These are phyloP conservation scores for Aspidoscelis tigris DNA, from an alignment of 2,113 vertebrate genomes.

Conservation along the genomic window DNA sequence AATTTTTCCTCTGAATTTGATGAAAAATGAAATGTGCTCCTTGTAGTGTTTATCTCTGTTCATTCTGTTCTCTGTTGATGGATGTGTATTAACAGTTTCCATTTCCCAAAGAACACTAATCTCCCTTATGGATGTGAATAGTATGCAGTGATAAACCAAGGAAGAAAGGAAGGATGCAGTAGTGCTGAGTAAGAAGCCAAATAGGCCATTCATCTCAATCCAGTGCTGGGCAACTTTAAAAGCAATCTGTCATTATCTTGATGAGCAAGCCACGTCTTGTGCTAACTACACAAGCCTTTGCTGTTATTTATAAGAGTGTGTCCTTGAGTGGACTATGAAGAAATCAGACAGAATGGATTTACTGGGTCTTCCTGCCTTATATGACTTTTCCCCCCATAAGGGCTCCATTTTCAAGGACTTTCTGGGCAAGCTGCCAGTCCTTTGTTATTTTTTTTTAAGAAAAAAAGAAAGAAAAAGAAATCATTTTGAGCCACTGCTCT, in stretches of 20 bases:
- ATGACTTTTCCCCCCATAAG: conserved; percentile 43
- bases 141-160: conserved; percentile 77
- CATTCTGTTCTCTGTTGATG: conserved; percentile 71
- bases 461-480: too few species aligned
- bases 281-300: conserved; percentile 68
- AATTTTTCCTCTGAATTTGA: conserved; percentile 67
- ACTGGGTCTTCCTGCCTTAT: conserved; percentile 50
- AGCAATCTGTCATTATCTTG: conserved; percentile 84
- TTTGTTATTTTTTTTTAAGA: conserved; percentile 30
- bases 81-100: conserved; percentile 78
- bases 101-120: conserved; percentile 82
- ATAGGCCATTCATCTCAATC: conserved; percentile 81
- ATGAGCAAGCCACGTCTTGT: conserved; percentile 73
- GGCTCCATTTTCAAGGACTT: conserved; percentile 66
- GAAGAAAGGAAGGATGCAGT: conserved; percentile 54
- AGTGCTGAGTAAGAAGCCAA: conserved; percentile 83
- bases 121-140: conserved; percentile 75
- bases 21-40: conserved; percentile 71
- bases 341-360: conserved; percentile 71
- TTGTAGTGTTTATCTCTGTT: conserved; percentile 71
- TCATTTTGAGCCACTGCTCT: neutral
- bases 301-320: conserved; percentile 68
- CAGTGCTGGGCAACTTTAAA: conserved; percentile 76
- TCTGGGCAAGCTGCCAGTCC: conserved; percentile 50
- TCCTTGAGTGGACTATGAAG: conserved; percentile 73